Conservation (phyloP, 2,888 invertebrate genomes). For the Caenorhabditis virilis region DNA sequence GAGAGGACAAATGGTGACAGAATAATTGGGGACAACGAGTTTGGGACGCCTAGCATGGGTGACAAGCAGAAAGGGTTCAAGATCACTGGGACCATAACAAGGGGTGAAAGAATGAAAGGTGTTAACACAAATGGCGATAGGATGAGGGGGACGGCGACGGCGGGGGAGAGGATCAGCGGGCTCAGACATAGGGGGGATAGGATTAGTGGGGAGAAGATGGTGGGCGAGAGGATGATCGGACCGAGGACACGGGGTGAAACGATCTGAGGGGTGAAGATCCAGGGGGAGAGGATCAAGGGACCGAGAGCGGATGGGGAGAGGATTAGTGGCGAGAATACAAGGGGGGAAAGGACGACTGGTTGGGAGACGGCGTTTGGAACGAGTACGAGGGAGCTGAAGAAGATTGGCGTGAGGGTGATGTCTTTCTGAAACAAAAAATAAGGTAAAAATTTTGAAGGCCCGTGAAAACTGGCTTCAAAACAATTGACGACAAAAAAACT, state of each 20-base stretch:
- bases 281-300: conserved; percentile 40
- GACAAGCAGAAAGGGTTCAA: conserved; percentile 40
- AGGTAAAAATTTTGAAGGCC: too few species aligned
- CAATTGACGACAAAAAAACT: not conserved
- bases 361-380: conserved; percentile 39
- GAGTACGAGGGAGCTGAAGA: conserved; percentile 25
- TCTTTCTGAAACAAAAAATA: conserved; percentile 34
- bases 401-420: conserved; percentile 34
- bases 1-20: conserved; percentile 50
- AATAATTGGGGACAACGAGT: conserved; percentile 35
- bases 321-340: conserved; percentile 42
- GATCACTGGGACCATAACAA: conserved; percentile 38
- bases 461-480: conserved; percentile 1
- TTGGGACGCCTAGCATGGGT: conserved; percentile 43
- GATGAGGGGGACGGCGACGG: conserved; percentile 34
- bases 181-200: conserved; percentile 44
- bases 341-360: conserved; percentile 39
- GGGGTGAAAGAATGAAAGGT: conserved; percentile 44
- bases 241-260: conserved; percentile 47
- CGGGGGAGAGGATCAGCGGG: conserved; percentile 40
- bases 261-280: conserved; percentile 39
- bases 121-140: conserved; percentile 42
- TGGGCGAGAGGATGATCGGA: conserved; percentile 38
- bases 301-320: conserved; percentile 38
- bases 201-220: conserved; percentile 34